Evolutionary conservation across 2,113 vertebrate genomes (phyloP), one percentile per base, ranked within the genome.

Genomic region (Sterna hirundo): DNA sequence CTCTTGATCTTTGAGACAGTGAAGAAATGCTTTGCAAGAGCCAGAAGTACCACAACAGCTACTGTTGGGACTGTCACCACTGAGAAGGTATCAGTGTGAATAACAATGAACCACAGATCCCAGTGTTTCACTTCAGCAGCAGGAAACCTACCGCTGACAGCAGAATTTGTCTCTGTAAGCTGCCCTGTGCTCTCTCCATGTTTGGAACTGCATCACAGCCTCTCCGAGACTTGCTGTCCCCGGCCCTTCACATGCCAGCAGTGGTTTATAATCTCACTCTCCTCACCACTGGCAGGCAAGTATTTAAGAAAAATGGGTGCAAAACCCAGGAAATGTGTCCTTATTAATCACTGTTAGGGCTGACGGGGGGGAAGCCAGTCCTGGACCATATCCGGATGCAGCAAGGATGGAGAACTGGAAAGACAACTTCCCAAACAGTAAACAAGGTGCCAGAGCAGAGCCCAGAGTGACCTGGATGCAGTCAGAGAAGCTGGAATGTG

Each of bases 301-400:
- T 77, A 76, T 86, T 81, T 40, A 93, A 96, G 89, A 92, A 97
- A 98, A 96, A 96, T 90, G 84, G 85, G 90, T 94, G 83, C 51
- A 90, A 93, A 94, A 30, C 64, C 52, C 66, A 68, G 82, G 75
- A 96, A 91, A 86, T 47, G 7, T 69, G 66, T 90, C 93, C 66
- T 94, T 96, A 96, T 96, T 96, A 96, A 97, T 97, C 96, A 97
- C 83, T 78, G 64, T 92, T 91, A 93, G 54, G 55, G 26, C 42
- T 92, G 93, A 95, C 60, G 90, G 60, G 76, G 76, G 49, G 9
- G 9, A 85, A 83, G 44, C 1, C 4, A 88, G 58, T 93, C 72
- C 70, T 91, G 61, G 69, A 61, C 68, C 47, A 55, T 58, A 85
- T 19, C 68, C 23, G 11, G 51, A 68, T 62, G 51, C 82, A 90